Conservation (phyloP, 2,888 invertebrate genomes). For the Leuctra nigra region DNA sequence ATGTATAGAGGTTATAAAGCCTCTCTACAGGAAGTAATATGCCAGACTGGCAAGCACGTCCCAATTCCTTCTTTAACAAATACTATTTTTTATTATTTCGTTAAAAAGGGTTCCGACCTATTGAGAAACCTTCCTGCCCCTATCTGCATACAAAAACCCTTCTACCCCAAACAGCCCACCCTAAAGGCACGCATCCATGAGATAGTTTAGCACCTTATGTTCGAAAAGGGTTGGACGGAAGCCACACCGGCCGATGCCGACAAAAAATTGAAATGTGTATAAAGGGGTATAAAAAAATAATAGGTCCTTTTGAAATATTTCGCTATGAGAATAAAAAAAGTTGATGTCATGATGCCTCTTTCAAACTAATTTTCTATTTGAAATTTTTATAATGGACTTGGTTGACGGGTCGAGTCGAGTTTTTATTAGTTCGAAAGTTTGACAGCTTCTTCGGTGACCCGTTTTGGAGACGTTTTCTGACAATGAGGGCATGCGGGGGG, state of each 20-base stretch:
- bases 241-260: not conserved
- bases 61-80: slow-evolving; percentile 10
- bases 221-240: slow-evolving; percentile 18
- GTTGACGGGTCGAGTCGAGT: slow-evolving; percentile 2
- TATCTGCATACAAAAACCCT: slow-evolving; percentile 19
- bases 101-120: slow-evolving; percentile 17
- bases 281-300: slow-evolving; percentile 13
- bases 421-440: too few relatives aligned
- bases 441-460: too few relatives aligned
- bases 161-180: slow-evolving; percentile 17
- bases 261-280: slow-evolving; percentile 15
- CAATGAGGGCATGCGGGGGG: too few relatives aligned
- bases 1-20: too few relatives aligned
- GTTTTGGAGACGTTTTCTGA: too few relatives aligned
- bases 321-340: slow-evolving; percentile 9
- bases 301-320: slow-evolving; percentile 13
- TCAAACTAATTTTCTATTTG: slow-evolving; percentile 16
- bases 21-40: slow-evolving; percentile 10
- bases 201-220: slow-evolving; percentile 20
- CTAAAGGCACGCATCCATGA: slow-evolving; percentile 17
- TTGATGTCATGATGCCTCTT: slow-evolving; percentile 12
- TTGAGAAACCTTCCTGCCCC: slow-evolving; percentile 15
- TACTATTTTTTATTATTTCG: slow-evolving; percentile 13
- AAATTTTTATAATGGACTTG: slow-evolving; percentile 5
- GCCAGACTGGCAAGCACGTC: not conserved